phyloP scores from a whole-genome alignment of 2,797 vertebrate species.

The Momotus momota region DNA sequence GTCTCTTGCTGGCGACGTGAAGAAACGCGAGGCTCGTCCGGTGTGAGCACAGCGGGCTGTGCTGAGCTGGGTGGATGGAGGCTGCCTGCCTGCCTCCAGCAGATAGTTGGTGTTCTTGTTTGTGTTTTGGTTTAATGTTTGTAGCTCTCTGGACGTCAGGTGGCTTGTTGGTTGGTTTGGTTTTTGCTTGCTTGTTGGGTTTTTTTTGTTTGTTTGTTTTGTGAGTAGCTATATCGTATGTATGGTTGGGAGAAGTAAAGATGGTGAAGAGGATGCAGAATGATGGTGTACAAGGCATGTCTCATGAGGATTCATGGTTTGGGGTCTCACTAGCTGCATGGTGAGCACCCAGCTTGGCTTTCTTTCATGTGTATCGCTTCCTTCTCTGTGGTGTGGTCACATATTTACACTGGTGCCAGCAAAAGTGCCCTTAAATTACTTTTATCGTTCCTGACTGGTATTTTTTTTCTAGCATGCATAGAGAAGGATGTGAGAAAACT shows the following conservation, averaged over 20 bases:
- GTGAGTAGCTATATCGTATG: fast-evolving
- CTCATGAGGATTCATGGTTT: fast-evolving
- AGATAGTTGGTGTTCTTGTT: fast-evolving
- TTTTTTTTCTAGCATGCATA: not conserved
- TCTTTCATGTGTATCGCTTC: too few species aligned
- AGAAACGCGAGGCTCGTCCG: not conserved
- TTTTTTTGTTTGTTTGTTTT: too few species aligned
- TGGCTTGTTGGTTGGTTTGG: not conserved
- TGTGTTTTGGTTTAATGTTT: not conserved
- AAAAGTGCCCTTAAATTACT: not conserved
- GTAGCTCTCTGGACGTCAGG: not conserved
- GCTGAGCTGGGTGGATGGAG: not conserved
- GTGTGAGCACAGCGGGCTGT: fast-evolving
- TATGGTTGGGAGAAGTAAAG: not conserved
- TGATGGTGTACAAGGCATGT: fast-evolving
- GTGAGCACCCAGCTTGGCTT: fast-evolving
- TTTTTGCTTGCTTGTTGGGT: not conserved
- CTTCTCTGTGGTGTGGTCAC: fast-evolving
- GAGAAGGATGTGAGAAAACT: not conserved
- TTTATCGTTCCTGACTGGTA: not conserved
- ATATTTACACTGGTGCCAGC: fast-evolving
- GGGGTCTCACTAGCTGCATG: fast-evolving
- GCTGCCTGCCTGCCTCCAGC: not conserved
- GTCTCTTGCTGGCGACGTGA: not conserved
- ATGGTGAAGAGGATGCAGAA: fast-evolving